Evolutionary conservation across 2,113 vertebrate genomes (phyloP).

Genomic region (Serilophus lunatus): DNA sequence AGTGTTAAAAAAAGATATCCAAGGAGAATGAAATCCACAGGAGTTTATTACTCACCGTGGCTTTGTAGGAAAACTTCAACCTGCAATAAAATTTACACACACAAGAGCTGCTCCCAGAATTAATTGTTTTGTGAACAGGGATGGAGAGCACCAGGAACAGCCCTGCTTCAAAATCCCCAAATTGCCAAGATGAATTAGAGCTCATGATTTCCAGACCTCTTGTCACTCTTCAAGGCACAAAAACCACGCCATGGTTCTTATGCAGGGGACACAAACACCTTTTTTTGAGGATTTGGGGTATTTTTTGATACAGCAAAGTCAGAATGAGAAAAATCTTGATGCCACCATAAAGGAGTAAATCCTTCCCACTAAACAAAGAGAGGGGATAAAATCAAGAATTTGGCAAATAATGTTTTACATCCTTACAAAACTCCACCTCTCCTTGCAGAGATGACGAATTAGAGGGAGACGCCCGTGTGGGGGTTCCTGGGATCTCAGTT

Average conservation of each 20-base stretch:
- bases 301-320: background rate
- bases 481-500: background rate
- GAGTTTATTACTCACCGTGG: background rate
- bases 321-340: background rate
- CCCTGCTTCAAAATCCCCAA: background rate
- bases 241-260: background rate
- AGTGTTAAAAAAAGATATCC: background rate
- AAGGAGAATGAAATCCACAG: background rate
- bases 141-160: background rate
- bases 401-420: background rate
- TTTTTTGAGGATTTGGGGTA: rapidly evolving
- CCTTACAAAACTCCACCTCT: background rate
- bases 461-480: no score
- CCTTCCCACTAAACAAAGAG: background rate
- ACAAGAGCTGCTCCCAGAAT: background rate
- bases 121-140: background rate
- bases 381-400: background rate
- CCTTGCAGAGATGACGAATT: background rate
- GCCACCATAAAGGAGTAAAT: background rate
- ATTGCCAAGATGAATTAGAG: background rate
- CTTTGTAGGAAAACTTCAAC: background rate
- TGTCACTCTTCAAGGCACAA: background rate
- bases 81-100: background rate
- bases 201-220: background rate
- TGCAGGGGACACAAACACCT: background rate